Evolutionary conservation across 1,140 invertebrate species (phyloP).

Genomic region (Lasioglossum albipes): DNA sequence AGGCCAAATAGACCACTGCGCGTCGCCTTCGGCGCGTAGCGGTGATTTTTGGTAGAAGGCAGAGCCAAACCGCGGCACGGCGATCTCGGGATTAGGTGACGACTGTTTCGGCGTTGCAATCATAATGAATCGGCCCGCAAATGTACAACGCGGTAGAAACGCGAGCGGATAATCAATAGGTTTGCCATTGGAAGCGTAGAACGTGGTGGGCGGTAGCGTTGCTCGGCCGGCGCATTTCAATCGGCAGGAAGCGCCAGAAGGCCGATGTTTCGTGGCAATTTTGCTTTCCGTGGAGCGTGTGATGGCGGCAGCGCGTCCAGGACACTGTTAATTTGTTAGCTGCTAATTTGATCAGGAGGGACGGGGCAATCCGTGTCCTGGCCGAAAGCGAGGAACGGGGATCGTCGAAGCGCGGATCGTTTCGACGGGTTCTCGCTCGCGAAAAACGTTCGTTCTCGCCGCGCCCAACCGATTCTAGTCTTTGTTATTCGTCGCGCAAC

Average conservation of each 20-base stretch:
- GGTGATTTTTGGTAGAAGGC: too few relatives aligned
- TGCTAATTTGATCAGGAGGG: slow-evolving; percentile 63
- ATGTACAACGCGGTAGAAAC: slow-evolving; percentile 59
- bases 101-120: slow-evolving; percentile 57
- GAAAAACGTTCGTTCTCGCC: neutral
- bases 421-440: too few relatives aligned
- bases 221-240: slow-evolving; percentile 70
- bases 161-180: slow-evolving; percentile 68
- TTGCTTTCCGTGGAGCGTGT: slow-evolving; percentile 16
- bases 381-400: neutral
- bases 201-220: slow-evolving; percentile 38
- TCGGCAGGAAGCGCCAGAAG: slow-evolving; percentile 53
- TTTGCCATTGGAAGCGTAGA: slow-evolving; percentile 59
- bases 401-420: too few relatives aligned
- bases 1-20: too few relatives aligned
- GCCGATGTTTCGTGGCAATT: slow-evolving; percentile 38
- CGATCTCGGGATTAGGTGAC: too few relatives aligned
- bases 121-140: slow-evolving; percentile 70
- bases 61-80: too few relatives aligned
- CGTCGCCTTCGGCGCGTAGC: too few relatives aligned
- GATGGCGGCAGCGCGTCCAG: neutral
- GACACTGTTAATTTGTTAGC: slow-evolving; percentile 70
- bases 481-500: neutral
- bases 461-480: neutral
- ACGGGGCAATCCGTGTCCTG: slow-evolving; percentile 51